These are phyloP conservation scores for Cotesia congregata DNA, from an alignment of 2,888 invertebrate species.

Conservation along the genomic window DNA sequence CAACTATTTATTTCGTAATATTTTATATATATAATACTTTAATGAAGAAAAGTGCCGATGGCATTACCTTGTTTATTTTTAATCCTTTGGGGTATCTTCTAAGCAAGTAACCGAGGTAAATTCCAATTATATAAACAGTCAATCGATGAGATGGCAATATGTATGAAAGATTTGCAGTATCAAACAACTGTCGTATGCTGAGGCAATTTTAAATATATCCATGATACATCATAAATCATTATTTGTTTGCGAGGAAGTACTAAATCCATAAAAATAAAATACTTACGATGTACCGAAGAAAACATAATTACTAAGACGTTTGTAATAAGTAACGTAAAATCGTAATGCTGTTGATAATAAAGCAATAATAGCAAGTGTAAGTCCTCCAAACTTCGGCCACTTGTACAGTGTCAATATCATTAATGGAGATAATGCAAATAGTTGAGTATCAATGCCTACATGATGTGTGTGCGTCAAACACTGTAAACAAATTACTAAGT, in stretches of 20 bases:
- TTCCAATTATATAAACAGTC: conserved; percentile 80
- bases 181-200: conserved; percentile 77
- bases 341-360: conserved; percentile 75
- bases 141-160: conserved; percentile 77
- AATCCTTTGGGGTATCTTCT: conserved; percentile 69
- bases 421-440: conserved; percentile 77
- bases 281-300: conserved; percentile 80
- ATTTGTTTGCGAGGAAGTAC: background rate
- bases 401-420: conserved; percentile 75
- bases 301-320: conserved; percentile 77
- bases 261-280: conserved; percentile 28
- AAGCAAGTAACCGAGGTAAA: conserved; percentile 75
- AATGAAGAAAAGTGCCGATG: background rate
- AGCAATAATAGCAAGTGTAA: conserved; percentile 71
- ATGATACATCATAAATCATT: background rate
- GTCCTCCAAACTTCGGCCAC: conserved; percentile 73
- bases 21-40: conserved; percentile 13
- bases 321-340: conserved; percentile 75
- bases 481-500: conserved; percentile 65
- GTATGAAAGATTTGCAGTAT: conserved; percentile 80
- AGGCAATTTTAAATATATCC: conserved; percentile 48
- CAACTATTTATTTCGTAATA: conserved; percentile 15
- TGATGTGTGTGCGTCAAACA: conserved; percentile 82
- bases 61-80: conserved; percentile 71
- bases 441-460: conserved; percentile 79